These are phyloP conservation scores for Troides oblongomaculatus DNA, from an alignment of 2,888 invertebrate species.

Conservation along the genomic window DNA sequence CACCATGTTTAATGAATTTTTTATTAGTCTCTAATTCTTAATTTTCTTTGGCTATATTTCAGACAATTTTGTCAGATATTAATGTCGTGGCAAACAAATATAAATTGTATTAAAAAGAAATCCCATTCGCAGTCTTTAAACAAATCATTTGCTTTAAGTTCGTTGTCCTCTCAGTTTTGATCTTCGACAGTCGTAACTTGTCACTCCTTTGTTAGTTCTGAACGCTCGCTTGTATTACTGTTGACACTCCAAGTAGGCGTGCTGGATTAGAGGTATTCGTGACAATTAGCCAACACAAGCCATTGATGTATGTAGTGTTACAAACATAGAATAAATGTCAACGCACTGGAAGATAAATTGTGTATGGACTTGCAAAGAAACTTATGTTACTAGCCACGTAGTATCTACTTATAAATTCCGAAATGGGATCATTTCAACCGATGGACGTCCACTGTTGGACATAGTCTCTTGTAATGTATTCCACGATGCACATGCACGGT, in stretches of 20 bases:
- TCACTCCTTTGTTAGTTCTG: constrained; percentile 3
- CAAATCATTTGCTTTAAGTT: neutral
- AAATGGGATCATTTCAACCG: neutral
- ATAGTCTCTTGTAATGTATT: too few species aligned
- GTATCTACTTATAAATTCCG: neutral
- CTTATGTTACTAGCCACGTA: neutral
- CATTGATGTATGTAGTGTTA: constrained; percentile 7
- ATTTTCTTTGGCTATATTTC: neutral
- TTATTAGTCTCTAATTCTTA: too few species aligned
- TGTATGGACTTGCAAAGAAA: neutral
- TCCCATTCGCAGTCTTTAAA: neutral
- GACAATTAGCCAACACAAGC: neutral
- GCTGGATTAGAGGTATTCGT: constrained; percentile 1
- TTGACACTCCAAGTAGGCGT: neutral
- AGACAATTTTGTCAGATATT: neutral
- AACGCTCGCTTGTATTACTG: constrained; percentile 5
- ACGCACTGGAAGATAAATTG: neutral
- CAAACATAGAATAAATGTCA: neutral
- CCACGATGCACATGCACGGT: too few species aligned
- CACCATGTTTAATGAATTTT: too few species aligned
- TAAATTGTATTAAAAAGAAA: neutral
- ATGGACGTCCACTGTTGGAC: too few species aligned
- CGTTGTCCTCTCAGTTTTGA: neutral
- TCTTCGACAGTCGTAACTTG: constrained; percentile 7
- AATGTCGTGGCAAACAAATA: neutral